Percentiles rank a stretch among this genome's conserved stretches.
Evolutionary conservation across 2,113 vertebrate species (phyloP).

Genomic region (Cololabis saira): DNA sequence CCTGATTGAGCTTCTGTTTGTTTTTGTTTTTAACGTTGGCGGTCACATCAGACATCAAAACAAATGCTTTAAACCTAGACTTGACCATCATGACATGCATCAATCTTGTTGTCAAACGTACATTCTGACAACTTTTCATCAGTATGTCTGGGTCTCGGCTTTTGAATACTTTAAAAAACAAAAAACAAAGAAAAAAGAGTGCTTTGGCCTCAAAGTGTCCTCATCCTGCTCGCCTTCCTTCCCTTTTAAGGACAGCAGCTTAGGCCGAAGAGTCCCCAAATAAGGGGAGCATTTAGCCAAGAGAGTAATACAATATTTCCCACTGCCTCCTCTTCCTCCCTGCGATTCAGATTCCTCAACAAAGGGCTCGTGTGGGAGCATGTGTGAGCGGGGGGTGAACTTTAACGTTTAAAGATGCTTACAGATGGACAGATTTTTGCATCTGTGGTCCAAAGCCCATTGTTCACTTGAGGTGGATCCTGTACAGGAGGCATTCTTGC

Average conservation of each 20-base stretch:
- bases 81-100: too few species aligned
- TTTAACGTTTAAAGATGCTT: constrained; percentile 23
- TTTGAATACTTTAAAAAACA: not conserved
- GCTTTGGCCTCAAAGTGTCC: constrained; percentile 23
- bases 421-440: constrained; percentile 25
- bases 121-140: too few species aligned
- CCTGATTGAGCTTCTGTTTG: too few species aligned
- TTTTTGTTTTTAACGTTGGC: too few species aligned
- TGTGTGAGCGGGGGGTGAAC: constrained; percentile 15
- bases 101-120: too few species aligned
- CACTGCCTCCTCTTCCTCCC: constrained; percentile 39
- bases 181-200: constrained; percentile 32
- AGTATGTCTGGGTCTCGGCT: too few species aligned
- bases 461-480: not conserved
- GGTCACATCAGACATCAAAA: too few species aligned
- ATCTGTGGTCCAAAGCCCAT: not conserved
- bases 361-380: constrained; percentile 48
- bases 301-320: constrained; percentile 72
- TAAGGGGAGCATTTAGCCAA: constrained; percentile 68
- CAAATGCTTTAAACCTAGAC: too few species aligned
- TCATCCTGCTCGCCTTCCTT: constrained; percentile 43
- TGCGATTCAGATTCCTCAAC: constrained; percentile 50
- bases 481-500: not conserved
- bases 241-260: constrained; percentile 76
- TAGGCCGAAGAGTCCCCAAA: constrained; percentile 62